Evolutionary conservation across 2,888 invertebrate species (phyloP).

Genomic region (Panopea generosa): DNA sequence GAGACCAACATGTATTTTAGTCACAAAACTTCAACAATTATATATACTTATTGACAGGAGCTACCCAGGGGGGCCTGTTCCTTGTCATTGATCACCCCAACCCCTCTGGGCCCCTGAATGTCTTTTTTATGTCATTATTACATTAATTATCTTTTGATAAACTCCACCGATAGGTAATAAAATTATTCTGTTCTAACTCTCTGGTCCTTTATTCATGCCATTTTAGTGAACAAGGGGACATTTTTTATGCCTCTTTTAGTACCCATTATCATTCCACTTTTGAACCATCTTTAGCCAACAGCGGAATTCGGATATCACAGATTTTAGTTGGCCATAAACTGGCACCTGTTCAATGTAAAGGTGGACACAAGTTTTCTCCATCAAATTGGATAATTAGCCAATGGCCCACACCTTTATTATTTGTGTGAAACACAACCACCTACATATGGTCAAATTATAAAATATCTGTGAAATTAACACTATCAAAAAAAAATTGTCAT

Average conservation of each 20-base stretch:
- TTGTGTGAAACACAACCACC: no score
- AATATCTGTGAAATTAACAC: no score
- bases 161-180: constrained; percentile 51
- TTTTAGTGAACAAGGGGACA: constrained; percentile 8
- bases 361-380: background rate
- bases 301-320: constrained; percentile 50
- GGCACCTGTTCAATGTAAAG: constrained; percentile 24
- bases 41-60: constrained; percentile 39
- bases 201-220: background rate
- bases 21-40: no score
- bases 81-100: constrained; percentile 54
- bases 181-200: constrained; percentile 44
- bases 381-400: background rate
- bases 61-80: constrained; percentile 42
- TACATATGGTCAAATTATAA: no score
- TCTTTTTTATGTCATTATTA: constrained; percentile 63
- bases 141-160: constrained; percentile 62
- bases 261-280: constrained; percentile 42
- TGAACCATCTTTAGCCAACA: constrained; percentile 57
- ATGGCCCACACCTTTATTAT: no score
- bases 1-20: no score
- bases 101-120: constrained; percentile 40
- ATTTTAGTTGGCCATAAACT: constrained; percentile 36
- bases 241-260: constrained; percentile 57
- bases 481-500: no score